Evolutionary conservation across 2,797 vertebrate species (phyloP).

Genomic region (Eospalax fontanierii): DNA sequence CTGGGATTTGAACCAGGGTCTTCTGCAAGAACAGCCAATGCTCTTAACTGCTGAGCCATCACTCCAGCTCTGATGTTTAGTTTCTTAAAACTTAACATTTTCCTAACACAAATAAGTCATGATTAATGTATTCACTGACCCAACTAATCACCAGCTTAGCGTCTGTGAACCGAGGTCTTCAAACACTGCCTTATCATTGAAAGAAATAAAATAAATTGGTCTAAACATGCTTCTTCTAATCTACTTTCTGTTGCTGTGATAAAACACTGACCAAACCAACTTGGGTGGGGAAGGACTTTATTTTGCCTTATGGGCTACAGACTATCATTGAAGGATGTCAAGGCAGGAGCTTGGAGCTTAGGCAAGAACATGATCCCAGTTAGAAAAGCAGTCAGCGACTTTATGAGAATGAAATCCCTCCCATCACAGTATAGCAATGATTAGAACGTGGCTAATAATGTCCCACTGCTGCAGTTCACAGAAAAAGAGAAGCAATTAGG

Average conservation of each 20-base stretch:
- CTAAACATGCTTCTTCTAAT: no score
- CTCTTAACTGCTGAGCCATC: no score
- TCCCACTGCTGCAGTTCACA: background rate
- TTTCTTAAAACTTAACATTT: constrained; percentile 13
- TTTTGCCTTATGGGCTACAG: no score
- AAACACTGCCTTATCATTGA: background rate
- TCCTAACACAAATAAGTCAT: background rate
- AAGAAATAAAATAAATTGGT: background rate
- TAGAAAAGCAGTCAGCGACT: background rate
- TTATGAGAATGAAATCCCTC: background rate
- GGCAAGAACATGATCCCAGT: background rate
- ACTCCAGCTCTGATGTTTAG: no score
- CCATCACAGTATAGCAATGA: background rate
- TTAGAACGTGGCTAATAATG: constrained; percentile 17
- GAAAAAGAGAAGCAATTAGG: constrained; percentile 13
- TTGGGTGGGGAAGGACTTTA: no score
- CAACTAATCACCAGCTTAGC: background rate
- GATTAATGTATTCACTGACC: background rate
- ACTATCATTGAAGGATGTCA: no score
- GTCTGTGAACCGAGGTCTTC: constrained; percentile 21
- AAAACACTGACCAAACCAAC: no score
- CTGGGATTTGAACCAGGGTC: no score
- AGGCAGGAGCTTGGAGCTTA: no score
- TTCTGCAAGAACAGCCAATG: no score
- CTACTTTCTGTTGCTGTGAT: no score